phyloP scores from a whole-genome alignment of 37 sponge, comb jelly and placozoan species.

The Theonella swinhoei region DNA sequence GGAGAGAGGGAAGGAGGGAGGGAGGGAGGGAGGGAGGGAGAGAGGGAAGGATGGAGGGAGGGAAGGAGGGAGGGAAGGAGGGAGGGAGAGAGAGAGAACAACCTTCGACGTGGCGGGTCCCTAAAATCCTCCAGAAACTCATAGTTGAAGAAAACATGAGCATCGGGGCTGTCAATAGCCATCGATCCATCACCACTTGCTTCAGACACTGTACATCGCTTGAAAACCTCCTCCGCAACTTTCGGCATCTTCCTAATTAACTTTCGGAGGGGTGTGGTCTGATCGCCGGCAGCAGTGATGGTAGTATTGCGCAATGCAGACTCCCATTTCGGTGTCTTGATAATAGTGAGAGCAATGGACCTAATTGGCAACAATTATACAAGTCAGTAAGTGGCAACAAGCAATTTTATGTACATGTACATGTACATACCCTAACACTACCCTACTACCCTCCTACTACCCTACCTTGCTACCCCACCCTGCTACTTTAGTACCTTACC shows the following conservation, averaged over 20 bases:
- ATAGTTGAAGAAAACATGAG: constrained; percentile 50
- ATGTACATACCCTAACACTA: too few species aligned
- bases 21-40: too few species aligned
- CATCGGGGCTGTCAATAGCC: constrained; percentile 50
- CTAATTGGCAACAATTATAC: too few species aligned
- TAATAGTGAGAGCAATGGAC: constrained; percentile 75
- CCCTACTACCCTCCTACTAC: too few species aligned
- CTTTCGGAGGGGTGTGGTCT: constrained; percentile 78
- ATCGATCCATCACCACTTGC: constrained; percentile 47
- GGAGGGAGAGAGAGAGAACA: too few species aligned
- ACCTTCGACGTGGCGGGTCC: constrained; percentile 4
- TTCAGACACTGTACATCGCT: constrained; percentile 73
- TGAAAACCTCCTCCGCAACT: constrained; percentile 82
- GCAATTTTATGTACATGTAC: too few species aligned
- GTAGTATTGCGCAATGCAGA: constrained; percentile 69
- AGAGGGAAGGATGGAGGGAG: too few species aligned
- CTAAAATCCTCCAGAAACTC: constrained; percentile 79
- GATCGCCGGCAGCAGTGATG: background rate
- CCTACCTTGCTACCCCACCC: too few species aligned
- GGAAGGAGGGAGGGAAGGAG: too few species aligned
- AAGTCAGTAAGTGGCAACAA: too few species aligned
- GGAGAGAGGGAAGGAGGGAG: too few species aligned
- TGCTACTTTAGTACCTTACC: too few species aligned
- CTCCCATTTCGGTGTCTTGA: constrained; percentile 61
- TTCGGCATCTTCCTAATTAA: constrained; percentile 89